phyloP scores from a whole-genome alignment of 2,888 invertebrate genomes.

The Ceriagrion tenellum region DNA sequence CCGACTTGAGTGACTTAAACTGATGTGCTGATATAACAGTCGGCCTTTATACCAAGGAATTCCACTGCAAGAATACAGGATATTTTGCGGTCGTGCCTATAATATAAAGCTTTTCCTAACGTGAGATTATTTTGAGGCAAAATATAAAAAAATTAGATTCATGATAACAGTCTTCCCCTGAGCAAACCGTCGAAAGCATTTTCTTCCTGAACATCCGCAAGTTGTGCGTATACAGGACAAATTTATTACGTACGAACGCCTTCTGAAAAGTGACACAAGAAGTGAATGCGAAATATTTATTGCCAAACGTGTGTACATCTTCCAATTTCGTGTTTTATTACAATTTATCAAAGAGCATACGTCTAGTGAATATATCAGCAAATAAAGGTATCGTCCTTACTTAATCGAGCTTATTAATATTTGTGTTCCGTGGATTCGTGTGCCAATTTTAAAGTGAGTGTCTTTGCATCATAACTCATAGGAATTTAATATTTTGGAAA shows the following conservation, averaged over 20 bases:
- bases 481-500: not conserved
- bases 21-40: not conserved
- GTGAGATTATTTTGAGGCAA: not conserved
- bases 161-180: not conserved
- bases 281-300: not conserved
- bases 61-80: not conserved
- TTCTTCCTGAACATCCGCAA: not conserved
- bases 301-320: not conserved
- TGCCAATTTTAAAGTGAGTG: constrained; percentile 17
- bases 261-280: not conserved
- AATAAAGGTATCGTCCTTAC: not conserved
- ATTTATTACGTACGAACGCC: not conserved
- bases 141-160: not conserved
- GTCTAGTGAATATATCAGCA: not conserved
- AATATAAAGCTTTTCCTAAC: not conserved
- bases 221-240: not conserved
- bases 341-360: not conserved
- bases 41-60: not conserved
- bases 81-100: not conserved
- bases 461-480: not conserved
- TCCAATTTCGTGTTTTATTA: not conserved
- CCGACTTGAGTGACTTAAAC: not conserved
- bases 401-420: constrained; percentile 23
- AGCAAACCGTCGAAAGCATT: not conserved
- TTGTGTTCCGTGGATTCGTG: not conserved